Conservation (phyloP, 2,888 invertebrate genomes). For the Eilema sororculum region DNA sequence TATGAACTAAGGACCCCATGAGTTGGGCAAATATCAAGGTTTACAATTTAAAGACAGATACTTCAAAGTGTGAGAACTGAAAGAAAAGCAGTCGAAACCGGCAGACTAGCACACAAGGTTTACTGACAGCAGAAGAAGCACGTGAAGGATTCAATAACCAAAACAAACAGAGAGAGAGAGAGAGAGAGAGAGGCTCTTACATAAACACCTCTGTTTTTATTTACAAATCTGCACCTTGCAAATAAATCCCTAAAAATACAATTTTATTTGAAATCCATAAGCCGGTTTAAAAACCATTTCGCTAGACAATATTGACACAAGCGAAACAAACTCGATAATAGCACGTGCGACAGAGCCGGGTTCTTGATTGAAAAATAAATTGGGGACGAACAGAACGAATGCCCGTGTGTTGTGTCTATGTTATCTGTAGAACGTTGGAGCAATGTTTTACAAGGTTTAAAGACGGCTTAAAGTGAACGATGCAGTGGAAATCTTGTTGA, state of each 20-base stretch:
- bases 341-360: conserved; percentile 24
- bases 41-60: no score
- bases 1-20: no score
- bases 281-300: conserved; percentile 21
- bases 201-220: background rate
- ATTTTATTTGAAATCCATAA: background rate
- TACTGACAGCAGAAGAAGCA: no score
- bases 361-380: conserved; percentile 70
- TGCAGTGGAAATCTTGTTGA: background rate
- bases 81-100: no score
- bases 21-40: no score
- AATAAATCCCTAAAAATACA: background rate
- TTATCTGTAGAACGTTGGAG: background rate
- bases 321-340: conserved; percentile 43
- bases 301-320: conserved; percentile 42
- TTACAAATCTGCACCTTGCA: background rate
- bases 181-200: no score
- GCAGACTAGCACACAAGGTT: no score
- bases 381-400: conserved; percentile 38
- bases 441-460: background rate
- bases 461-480: background rate
- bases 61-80: no score
- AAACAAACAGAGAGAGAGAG: no score
- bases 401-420: background rate
- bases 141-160: no score